Conservation (phyloP, 2,113 vertebrate genomes). For the Pelmatolapia mariae region DNA sequence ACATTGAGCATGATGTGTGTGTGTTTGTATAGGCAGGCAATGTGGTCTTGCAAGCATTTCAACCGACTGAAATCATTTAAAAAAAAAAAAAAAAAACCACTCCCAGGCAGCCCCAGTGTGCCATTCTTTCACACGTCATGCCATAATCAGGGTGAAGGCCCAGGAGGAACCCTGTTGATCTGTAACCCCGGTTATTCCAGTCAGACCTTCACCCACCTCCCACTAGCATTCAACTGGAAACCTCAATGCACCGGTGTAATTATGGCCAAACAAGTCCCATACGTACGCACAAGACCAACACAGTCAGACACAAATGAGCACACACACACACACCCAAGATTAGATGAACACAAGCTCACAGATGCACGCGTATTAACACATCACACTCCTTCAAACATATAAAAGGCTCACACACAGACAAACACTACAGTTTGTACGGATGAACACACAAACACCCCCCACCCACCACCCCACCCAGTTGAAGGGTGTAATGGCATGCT, state of each 20-base stretch:
- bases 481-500: slow-evolving; percentile 60
- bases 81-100: background rate
- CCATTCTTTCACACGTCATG: slow-evolving; percentile 23
- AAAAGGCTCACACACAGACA: slow-evolving; percentile 2
- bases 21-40: background rate
- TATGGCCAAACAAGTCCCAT: slow-evolving; percentile 61
- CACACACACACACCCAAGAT: background rate
- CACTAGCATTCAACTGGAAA: slow-evolving; percentile 51
- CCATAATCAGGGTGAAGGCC: slow-evolving; percentile 43
- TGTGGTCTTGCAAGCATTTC: background rate
- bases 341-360: background rate
- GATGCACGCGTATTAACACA: slow-evolving; percentile 10
- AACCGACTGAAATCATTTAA: background rate
- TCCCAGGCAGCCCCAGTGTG: background rate
- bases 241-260: slow-evolving; percentile 66
- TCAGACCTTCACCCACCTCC: slow-evolving; percentile 39
- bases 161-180: slow-evolving; percentile 34
- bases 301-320: background rate
- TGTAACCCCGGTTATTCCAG: slow-evolving; percentile 46
- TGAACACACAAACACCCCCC: slow-evolving; percentile 24
- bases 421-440: slow-evolving; percentile 9
- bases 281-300: slow-evolving; percentile 19
- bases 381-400: slow-evolving; percentile 2
- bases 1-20: background rate
- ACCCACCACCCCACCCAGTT: slow-evolving; percentile 6